phyloP scores from a whole-genome alignment of 1,140 invertebrate genomes.

The Diprion similis region DNA sequence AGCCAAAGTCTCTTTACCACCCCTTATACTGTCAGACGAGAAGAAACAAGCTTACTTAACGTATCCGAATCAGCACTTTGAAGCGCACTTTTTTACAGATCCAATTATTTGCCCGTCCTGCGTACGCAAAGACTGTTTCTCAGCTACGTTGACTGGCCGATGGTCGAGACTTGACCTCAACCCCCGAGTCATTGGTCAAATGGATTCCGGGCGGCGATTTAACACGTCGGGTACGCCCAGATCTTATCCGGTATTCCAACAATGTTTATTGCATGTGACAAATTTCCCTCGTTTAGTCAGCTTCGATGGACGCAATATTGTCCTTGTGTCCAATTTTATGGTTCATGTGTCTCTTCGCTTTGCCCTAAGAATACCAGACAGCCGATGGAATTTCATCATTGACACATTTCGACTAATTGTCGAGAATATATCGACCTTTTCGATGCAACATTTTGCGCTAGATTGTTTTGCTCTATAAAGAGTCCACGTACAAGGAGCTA shows the following conservation, averaged over 20 bases:
- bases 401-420: too few species aligned
- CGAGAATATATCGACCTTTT: too few species aligned
- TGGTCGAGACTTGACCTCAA: too few species aligned
- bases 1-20: neutral
- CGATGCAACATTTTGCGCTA: too few species aligned
- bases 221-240: too few species aligned
- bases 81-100: neutral
- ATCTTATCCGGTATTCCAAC: too few species aligned
- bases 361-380: too few species aligned
- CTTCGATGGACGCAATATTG: neutral
- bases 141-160: neutral
- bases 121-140: neutral
- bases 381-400: too few species aligned
- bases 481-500: neutral
- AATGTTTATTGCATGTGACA: neutral
- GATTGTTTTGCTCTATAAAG: neutral
- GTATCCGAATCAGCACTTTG: neutral
- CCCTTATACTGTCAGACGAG: neutral
- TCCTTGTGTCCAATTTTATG: neutral
- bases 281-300: neutral
- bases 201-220: too few species aligned
- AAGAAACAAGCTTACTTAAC: neutral
- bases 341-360: neutral
- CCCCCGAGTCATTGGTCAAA: too few species aligned
- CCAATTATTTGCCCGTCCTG: neutral